Percentiles rank a stretch among this genome's conserved stretches.
phyloP scores from a whole-genome alignment of 1,140 invertebrate species.

The Reticulitermes speratus region DNA sequence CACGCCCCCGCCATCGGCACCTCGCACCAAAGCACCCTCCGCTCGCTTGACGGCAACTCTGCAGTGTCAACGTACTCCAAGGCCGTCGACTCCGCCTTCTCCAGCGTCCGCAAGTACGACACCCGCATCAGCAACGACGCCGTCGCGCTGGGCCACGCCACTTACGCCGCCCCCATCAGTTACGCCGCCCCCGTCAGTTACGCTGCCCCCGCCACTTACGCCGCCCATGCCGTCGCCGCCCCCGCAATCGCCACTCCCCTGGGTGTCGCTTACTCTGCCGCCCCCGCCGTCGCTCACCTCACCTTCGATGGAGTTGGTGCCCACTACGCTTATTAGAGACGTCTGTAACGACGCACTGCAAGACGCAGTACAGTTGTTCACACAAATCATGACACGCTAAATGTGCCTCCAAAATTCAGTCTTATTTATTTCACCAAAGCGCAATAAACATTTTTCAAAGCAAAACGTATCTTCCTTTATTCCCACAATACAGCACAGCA shows the following conservation, averaged over 20 bases:
- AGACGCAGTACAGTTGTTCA: too few relatives aligned
- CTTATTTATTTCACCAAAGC: too few relatives aligned
- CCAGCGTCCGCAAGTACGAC: conserved; percentile 39
- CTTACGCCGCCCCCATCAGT: conserved; percentile 37
- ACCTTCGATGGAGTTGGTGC: conserved; percentile 58
- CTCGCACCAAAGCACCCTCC: conserved; percentile 35
- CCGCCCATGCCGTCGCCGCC: conserved; percentile 29
- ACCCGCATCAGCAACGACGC: conserved; percentile 40
- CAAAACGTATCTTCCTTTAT: too few relatives aligned
- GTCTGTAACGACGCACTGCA: background rate
- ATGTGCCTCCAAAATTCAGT: too few relatives aligned
- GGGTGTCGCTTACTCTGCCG: conserved; percentile 58
- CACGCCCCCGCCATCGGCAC: conserved; percentile 35
- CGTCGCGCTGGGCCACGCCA: conserved; percentile 43
- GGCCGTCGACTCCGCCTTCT: conserved; percentile 39
- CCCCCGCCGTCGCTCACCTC: conserved; percentile 62
- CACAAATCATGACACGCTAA: too few relatives aligned
- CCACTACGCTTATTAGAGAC: conserved; percentile 47
- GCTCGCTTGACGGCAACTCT: conserved; percentile 36
- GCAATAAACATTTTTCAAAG: too few relatives aligned
- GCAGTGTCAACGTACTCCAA: conserved; percentile 37
- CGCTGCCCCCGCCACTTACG: conserved; percentile 47
- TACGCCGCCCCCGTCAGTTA: conserved; percentile 36
- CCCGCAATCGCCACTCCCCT: conserved; percentile 41
- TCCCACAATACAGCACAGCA: too few relatives aligned